phyloP scores from a whole-genome alignment of 2,888 invertebrate species.

The Nephrotoma appendiculata region DNA sequence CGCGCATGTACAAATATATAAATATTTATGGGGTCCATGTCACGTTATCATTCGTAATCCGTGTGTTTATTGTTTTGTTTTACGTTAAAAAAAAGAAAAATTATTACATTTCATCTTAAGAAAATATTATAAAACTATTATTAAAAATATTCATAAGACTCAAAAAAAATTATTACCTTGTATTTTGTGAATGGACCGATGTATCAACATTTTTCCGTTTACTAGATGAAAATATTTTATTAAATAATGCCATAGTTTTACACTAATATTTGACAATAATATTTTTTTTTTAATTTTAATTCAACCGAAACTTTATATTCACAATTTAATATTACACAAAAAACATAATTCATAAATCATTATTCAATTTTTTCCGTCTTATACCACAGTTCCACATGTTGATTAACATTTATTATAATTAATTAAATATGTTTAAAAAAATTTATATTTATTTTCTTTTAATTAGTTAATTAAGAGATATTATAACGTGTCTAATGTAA shows the following conservation, averaged over 20 bases:
- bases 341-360: background rate
- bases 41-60: background rate
- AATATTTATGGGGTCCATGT: background rate
- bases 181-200: constrained; percentile 6
- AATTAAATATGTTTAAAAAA: background rate
- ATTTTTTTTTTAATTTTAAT: constrained; percentile 12
- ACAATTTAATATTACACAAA: background rate
- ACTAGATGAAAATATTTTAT: constrained; percentile 54
- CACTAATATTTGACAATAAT: background rate
- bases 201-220: constrained; percentile 35
- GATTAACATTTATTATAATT: background rate
- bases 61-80: background rate
- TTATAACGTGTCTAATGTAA: background rate
- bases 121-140: background rate
- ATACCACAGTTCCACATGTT: background rate
- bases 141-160: background rate
- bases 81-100: background rate
- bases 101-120: background rate
- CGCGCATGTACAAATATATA: background rate
- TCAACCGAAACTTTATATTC: constrained; percentile 14
- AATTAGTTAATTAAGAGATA: background rate
- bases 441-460: background rate
- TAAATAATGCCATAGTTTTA: constrained; percentile 54
- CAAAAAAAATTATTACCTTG: background rate
- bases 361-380: background rate